Percentiles rank a stretch among this genome's conserved stretches.
These are phyloP conservation scores for Drosophila macrospina DNA, from an alignment of 2,888 invertebrate species.

Conservation along the genomic window DNA sequence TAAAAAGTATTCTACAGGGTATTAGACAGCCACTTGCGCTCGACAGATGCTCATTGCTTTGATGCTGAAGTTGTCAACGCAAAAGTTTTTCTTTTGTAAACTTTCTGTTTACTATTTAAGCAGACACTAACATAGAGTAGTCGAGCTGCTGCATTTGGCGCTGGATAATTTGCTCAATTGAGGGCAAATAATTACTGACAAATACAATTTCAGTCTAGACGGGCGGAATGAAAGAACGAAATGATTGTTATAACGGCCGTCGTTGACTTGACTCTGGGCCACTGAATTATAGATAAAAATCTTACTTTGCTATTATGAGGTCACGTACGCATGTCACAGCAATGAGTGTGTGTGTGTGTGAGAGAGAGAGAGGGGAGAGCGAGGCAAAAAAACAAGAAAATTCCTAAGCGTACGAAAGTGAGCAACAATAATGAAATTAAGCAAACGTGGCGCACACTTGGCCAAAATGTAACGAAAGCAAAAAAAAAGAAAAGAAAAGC, in stretches of 20 bases:
- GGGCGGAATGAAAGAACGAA: slow-evolving; percentile 35
- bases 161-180: slow-evolving; percentile 44
- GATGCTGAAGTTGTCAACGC: slow-evolving; percentile 59
- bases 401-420: slow-evolving; percentile 19
- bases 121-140: slow-evolving; percentile 2
- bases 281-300: slow-evolving; percentile 79
- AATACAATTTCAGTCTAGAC: slow-evolving; percentile 72
- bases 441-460: slow-evolving; percentile 71
- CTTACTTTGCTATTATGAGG: slow-evolving; percentile 78
- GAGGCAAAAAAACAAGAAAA: slow-evolving; percentile 14
- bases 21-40: no score
- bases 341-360: not conserved
- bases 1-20: no score
- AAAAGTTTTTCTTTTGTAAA: slow-evolving; percentile 38
- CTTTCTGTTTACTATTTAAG: slow-evolving; percentile 38
- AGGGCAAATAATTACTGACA: slow-evolving; percentile 67
- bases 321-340: slow-evolving; percentile 70
- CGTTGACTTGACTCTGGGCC: slow-evolving; percentile 10
- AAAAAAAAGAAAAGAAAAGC: slow-evolving; percentile 12
- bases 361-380: slow-evolving; percentile 4
- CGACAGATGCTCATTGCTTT: not conserved
- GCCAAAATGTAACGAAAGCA: slow-evolving; percentile 59
- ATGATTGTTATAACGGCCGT: slow-evolving; percentile 44
- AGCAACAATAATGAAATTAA: slow-evolving; percentile 78
- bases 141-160: slow-evolving; percentile 8